These are phyloP conservation scores for Mus minutoides DNA, from an alignment of 2,797 vertebrate species.

Conservation along the genomic window DNA sequence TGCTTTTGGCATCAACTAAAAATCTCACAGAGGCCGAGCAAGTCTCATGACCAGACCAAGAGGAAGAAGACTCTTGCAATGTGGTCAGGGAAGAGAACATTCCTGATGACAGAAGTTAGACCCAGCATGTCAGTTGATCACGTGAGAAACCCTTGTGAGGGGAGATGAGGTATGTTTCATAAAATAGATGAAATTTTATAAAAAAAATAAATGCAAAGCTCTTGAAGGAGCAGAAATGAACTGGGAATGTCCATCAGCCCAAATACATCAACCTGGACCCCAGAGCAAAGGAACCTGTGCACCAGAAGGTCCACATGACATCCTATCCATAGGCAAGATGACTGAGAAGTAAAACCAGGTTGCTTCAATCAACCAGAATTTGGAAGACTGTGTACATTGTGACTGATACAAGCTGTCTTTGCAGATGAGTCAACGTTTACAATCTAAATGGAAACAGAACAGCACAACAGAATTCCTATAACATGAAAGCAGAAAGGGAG, in stretches of 20 bases:
- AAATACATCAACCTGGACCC: neutral
- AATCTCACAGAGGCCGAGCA: neutral
- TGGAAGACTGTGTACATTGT: neutral
- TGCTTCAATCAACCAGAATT: neutral
- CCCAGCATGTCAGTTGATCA: too few species aligned
- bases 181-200: neutral
- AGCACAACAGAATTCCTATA: neutral
- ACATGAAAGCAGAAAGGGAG: neutral
- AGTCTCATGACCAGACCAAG: neutral
- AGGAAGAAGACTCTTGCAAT: neutral
- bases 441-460: neutral
- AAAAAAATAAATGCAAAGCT: neutral
- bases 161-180: neutral
- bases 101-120: neutral
- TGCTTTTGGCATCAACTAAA: neutral
- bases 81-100: neutral
- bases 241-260: neutral
- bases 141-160: neutral
- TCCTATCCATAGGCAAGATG: neutral
- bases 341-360: neutral
- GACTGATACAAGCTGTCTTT: neutral
- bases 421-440: neutral
- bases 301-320: neutral
- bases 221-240: neutral
- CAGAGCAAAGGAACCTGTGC: neutral